phyloP scores from a whole-genome alignment of 2,888 invertebrate species.

The Eupithecia vulgata region DNA sequence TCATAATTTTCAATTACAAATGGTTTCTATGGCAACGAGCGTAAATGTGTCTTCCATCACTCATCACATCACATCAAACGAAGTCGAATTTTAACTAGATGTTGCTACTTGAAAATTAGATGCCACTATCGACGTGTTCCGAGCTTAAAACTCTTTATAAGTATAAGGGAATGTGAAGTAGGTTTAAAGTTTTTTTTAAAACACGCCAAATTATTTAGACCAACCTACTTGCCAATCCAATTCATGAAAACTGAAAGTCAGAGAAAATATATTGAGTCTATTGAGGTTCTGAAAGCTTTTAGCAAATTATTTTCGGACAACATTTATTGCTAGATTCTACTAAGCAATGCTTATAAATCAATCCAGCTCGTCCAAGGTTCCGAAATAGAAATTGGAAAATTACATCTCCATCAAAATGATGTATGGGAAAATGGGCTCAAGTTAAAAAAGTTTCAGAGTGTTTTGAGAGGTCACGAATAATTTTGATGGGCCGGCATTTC shows the following conservation, averaged over 20 bases:
- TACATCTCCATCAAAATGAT: conserved; percentile 12
- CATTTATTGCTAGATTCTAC: not conserved
- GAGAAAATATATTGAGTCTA: not conserved
- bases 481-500: conserved; percentile 2
- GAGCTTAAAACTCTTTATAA: too few relatives aligned
- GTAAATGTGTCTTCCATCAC: too few relatives aligned
- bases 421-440: not conserved
- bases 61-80: too few relatives aligned
- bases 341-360: not conserved
- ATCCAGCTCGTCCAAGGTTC: not conserved
- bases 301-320: conserved; percentile 3
- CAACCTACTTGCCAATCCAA: not conserved
- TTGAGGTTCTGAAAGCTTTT: not conserved
- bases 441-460: conserved; percentile 2
- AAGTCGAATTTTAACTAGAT: too few relatives aligned
- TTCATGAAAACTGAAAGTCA: not conserved
- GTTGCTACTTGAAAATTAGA: too few relatives aligned
- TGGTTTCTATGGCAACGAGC: too few relatives aligned
- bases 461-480: conserved; percentile 15
- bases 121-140: too few relatives aligned
- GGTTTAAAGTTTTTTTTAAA: too few relatives aligned
- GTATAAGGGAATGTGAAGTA: too few relatives aligned
- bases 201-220: too few relatives aligned
- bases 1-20: too few relatives aligned
- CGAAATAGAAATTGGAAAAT: conserved; percentile 16